phyloP scores from a whole-genome alignment of 1,140 invertebrate species.

The Dreissena polymorpha region DNA sequence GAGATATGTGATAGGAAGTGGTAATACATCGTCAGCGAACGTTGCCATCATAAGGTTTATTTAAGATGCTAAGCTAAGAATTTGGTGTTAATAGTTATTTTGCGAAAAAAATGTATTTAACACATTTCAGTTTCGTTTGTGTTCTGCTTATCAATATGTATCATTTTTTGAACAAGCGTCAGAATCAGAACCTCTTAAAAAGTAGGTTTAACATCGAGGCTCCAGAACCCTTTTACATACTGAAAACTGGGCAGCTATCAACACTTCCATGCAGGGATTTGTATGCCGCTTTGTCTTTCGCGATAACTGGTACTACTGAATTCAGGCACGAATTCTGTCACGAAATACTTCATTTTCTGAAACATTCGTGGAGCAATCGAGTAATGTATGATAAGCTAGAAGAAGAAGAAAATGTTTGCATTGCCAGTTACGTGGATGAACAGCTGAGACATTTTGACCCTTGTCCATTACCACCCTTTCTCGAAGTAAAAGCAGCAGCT shows the following conservation, averaged over 20 bases:
- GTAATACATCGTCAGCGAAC: slow-evolving; percentile 3
- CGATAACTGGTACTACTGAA: not conserved
- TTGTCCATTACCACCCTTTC: not conserved
- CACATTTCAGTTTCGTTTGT: no score
- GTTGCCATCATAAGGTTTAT: not conserved
- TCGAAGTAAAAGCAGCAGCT: slow-evolving; percentile 16
- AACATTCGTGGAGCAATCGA: slow-evolving; percentile 7
- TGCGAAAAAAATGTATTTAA: no score
- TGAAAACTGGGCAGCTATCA: not conserved
- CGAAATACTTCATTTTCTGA: slow-evolving; percentile 2
- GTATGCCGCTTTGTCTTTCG: slow-evolving; percentile 25
- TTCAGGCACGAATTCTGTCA: not conserved
- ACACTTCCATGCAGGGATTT: not conserved
- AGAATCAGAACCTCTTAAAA: not conserved
- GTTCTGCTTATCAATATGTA: no score
- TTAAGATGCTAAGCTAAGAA: no score
- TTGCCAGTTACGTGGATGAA: no score
- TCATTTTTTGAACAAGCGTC: no score
- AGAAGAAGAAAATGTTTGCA: not conserved
- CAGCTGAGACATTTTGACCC: slow-evolving; percentile 5
- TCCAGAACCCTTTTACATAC: not conserved
- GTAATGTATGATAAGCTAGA: not conserved
- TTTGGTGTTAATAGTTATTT: no score
- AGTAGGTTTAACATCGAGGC: slow-evolving; percentile 1
- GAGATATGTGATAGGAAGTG: not conserved